Conservation (phyloP, 64 coral and sea anemone genomes). For the Montipora cactus region DNA sequence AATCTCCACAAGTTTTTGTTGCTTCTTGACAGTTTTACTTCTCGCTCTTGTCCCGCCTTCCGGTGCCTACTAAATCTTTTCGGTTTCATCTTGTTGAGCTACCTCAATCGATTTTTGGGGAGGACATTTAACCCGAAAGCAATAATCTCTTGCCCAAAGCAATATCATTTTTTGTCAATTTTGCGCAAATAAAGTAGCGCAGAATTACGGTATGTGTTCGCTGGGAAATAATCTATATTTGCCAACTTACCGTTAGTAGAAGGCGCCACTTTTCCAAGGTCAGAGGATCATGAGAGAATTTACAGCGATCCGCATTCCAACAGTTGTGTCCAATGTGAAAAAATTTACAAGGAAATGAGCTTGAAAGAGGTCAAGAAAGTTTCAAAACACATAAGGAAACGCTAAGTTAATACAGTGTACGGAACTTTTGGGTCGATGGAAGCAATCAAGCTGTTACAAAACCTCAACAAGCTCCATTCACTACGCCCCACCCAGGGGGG, state of each 20-base stretch:
- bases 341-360: slow-evolving; percentile 90
- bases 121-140: too few species aligned
- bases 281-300: slow-evolving; percentile 83
- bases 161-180: too few species aligned
- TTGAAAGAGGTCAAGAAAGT: slow-evolving; percentile 68
- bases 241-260: slow-evolving; percentile 68
- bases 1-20: too few species aligned
- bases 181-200: too few species aligned
- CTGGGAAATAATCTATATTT: not conserved
- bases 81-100: too few species aligned
- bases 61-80: too few species aligned
- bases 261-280: slow-evolving; percentile 68
- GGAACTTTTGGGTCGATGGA: not conserved
- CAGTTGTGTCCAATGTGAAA: slow-evolving; percentile 59
- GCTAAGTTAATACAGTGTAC: not conserved
- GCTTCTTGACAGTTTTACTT: too few species aligned
- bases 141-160: too few species aligned
- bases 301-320: slow-evolving; percentile 64
- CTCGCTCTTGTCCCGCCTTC: too few species aligned
- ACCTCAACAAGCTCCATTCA: not conserved
- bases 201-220: too few species aligned
- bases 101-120: too few species aligned
- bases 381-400: not conserved
- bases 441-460: not conserved
- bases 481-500: too few species aligned